Percentiles rank a stretch among this genome's conserved stretches.
These are phyloP conservation scores for Eupithecia tripunctaria DNA, from an alignment of 2,888 invertebrate genomes.

Conservation along the genomic window DNA sequence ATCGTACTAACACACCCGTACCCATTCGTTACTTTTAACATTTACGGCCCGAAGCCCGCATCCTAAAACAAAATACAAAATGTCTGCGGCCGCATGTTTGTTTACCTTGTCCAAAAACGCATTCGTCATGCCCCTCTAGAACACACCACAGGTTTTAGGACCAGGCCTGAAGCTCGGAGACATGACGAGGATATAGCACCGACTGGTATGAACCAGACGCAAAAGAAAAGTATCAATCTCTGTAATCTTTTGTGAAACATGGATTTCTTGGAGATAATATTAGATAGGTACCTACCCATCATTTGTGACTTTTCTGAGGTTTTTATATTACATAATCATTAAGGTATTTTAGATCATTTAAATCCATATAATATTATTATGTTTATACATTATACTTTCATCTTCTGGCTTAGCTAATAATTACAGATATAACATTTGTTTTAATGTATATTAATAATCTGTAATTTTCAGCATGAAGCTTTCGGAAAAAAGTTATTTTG, in stretches of 20 bases:
- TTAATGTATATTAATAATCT: too few species aligned
- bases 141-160: constrained; percentile 10
- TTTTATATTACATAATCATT: too few species aligned
- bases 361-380: too few species aligned
- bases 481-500: neutral
- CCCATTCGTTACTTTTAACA: constrained; percentile 57
- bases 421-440: too few species aligned
- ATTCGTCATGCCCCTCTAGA: constrained; percentile 60
- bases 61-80: constrained; percentile 56
- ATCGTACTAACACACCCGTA: neutral
- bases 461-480: too few species aligned
- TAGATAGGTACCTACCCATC: too few species aligned
- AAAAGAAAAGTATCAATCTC: neutral
- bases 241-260: neutral
- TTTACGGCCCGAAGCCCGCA: constrained; percentile 59
- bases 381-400: too few species aligned
- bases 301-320: too few species aligned
- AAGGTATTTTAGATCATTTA: too few species aligned
- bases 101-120: constrained; percentile 66
- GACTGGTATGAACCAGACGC: constrained; percentile 2
- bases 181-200: neutral
- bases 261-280: too few species aligned
- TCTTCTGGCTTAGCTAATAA: too few species aligned
- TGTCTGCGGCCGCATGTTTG: constrained; percentile 61
- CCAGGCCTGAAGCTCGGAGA: neutral